These are phyloP conservation scores for Neomorphus geoffroyi DNA, from an alignment of 2,797 vertebrate genomes.

Conservation along the genomic window DNA sequence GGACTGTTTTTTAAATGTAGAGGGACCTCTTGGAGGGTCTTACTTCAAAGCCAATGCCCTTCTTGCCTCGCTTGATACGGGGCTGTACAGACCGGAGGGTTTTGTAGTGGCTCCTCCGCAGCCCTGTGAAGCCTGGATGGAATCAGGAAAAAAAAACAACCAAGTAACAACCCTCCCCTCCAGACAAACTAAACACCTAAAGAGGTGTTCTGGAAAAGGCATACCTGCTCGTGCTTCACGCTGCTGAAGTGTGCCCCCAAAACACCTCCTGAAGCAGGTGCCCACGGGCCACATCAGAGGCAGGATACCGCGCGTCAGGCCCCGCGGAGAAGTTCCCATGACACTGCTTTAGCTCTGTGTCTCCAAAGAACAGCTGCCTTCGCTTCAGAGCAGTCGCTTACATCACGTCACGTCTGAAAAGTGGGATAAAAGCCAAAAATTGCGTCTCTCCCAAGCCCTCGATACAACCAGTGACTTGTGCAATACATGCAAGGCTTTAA, in stretches of 20 bases:
- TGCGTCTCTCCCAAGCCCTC: neutral
- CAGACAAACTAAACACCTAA: accelerated
- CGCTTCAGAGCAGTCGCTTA: constrained; percentile 3
- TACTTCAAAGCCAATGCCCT: neutral
- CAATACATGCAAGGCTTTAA: constrained; percentile 9
- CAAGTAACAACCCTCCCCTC: neutral
- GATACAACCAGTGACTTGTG: constrained; percentile 7
- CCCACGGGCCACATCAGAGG: neutral
- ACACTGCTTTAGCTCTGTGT: accelerated
- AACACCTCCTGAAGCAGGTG: neutral
- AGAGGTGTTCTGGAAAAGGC: neutral
- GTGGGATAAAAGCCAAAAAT: constrained; percentile 17
- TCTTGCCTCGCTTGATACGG: neutral
- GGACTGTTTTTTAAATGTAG: neutral
- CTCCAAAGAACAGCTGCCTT: neutral
- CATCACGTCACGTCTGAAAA: neutral
- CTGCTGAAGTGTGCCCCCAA: neutral
- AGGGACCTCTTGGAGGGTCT: neutral
- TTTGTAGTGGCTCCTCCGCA: neutral
- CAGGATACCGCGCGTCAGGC: accelerated
- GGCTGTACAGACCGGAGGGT: neutral
- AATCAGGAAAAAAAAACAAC: neutral
- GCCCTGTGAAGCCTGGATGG: neutral
- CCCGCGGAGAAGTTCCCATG: neutral
- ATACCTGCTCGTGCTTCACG: neutral